Base-by-base conservation (phyloP, 2,888 invertebrate genomes). In the Andrena trimmerana region DNA sequence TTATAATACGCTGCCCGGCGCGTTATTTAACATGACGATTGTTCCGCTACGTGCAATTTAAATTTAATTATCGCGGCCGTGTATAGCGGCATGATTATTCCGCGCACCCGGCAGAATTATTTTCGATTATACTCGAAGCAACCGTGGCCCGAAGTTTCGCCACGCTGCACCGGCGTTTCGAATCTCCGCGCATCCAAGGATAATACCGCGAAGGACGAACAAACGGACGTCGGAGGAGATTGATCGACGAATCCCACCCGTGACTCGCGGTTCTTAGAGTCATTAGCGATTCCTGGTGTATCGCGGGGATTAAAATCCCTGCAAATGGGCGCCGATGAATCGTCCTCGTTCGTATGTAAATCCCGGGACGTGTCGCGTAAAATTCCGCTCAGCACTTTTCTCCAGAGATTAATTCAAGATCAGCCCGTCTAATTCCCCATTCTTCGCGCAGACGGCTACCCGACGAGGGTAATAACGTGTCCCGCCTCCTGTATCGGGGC, bases 401-500 rank as follows among this genome's bases (percentile, higher is more conserved):
- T 24, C 59, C 10, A 13, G 16, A 68, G 71, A 81, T 71, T 76
- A 73, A 77, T 62, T 82, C 59, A 65, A 59, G 69, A 68, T 69
- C 71, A 54, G 42, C 31, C 33, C n/a, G 31, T 48, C 52, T 68
- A 72, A 76, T 69, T 82, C 42, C n/a, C 74, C 48, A 54, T 76
- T 82, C 76, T 72, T 72, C 76, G 67, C 50, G 68, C 72, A 63
- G 57, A 10, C 27, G 13, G 54, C 7, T 29, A 31, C n/a, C 31
- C 8, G 36, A 2, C 20, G 20, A 69, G 54, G 70, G 24, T 63
- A 77, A 80, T 84, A 85, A 75, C 68, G 77, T 42, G 73, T 76
- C 75, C 67, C 52, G 33, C 20, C 42, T 4, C 57, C 65, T 75
- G 80, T 84, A 86, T 81, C 86, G 76, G 48, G 42, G 8, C 31